These are phyloP conservation scores for Aporrectodea caliginosa DNA, from an alignment of 1,140 invertebrate genomes.

Conservation along the genomic window DNA sequence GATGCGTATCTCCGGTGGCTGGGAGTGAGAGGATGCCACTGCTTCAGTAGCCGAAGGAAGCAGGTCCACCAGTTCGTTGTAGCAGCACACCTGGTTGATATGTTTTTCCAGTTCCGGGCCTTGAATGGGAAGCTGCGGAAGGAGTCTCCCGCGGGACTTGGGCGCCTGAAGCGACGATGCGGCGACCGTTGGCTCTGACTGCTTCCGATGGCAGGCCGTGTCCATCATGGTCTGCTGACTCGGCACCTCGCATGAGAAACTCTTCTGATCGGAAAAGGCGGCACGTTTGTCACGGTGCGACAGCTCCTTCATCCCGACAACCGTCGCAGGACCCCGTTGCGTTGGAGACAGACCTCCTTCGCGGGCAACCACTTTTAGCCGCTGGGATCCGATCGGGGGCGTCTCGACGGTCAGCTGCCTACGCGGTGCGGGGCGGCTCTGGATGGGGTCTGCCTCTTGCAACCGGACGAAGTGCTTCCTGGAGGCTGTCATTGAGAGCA, in stretches of 20 bases:
- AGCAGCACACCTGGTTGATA: neutral
- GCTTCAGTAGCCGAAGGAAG: neutral
- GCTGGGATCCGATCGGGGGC: too few relatives aligned
- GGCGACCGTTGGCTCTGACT: constrained; percentile 16
- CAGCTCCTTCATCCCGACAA: too few relatives aligned
- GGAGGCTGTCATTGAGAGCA: too few relatives aligned
- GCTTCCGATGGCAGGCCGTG: constrained; percentile 5
- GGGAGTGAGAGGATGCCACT: neutral
- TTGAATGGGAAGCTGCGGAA: neutral
- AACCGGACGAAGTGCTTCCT: too few relatives aligned
- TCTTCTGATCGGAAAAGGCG: constrained; percentile 19
- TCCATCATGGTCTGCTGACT: neutral
- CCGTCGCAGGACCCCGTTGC: too few relatives aligned
- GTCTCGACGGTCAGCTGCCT: too few relatives aligned
- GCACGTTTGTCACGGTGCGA: neutral
- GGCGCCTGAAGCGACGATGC: neutral
- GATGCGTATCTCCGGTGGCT: neutral
- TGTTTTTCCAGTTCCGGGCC: neutral
- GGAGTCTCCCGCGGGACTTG: neutral
- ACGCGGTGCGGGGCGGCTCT: too few relatives aligned
- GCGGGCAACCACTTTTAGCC: too few relatives aligned
- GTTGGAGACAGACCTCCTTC: too few relatives aligned
- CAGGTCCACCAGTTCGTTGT: neutral
- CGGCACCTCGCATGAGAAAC: constrained; percentile 18
- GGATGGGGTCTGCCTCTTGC: too few relatives aligned